Base-by-base conservation (phyloP, 1,140 invertebrate species). In the Neodiprion virginianus region DNA sequence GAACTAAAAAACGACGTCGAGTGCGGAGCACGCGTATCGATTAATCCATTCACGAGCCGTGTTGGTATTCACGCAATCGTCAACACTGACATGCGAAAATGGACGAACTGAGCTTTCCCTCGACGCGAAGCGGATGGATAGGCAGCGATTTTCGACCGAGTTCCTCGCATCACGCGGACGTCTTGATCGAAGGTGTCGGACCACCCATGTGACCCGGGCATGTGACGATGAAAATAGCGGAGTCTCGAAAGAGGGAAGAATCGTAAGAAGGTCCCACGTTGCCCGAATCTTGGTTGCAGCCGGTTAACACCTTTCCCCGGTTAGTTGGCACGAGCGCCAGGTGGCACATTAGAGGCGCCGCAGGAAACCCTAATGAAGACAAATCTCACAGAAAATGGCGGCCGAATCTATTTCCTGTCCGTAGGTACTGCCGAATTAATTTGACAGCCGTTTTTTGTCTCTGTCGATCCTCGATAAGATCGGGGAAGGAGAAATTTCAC, bases 321-420 rank as follows among this genome's bases (percentile, higher is more conserved):
- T 73, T 66, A 40, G 61, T 73, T 47, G 49, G 69, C 61, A 73
- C 21, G 23, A 73, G 67, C 81, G 80, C 84, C 85, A 86, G 85
- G 85, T 85, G 81, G 81, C 76, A 83, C 77, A 76, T 80, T 67
- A 73, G 71, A 28, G 72, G 61, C n/a, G 49, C 82, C 83, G 81
- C 83, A 81, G 85, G 85, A 86, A 84, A 82, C 81, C 85, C 82
- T 87, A 87, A 88, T 87, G 87, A 88, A 88, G 87, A 88, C 83
- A 85, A 87, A 88, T 88, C 82, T 85, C 78, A 80, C 80, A 80
- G 73, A 84, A 84, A 81, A 86, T 86, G 83, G 81, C 82, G 79
- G 75, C 78, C 79, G 76, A 81, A 82, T 79, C 80, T 82, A 82
- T 84, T 86, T 85, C 81, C 82, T 83, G 78, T 78, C 77, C 77